Base-by-base conservation (phyloP, 1,140 invertebrate genomes). In the Phthorimaea operculella region DNA sequence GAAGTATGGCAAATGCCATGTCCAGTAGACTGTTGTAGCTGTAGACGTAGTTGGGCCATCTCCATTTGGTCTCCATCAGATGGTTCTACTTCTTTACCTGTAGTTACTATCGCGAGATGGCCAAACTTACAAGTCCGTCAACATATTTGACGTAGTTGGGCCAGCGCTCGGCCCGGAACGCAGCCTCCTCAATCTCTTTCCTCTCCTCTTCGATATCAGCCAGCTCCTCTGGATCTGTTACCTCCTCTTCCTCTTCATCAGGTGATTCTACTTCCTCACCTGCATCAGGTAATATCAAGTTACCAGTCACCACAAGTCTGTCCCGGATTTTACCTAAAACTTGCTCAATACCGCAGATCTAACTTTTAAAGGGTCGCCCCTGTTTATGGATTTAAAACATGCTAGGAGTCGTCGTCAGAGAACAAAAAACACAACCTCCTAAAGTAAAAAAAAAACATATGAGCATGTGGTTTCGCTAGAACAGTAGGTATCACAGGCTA, bases 121-220 rank as follows among this genome's bases (percentile, higher is more conserved):
- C 21, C 2, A 28, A 28, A 28, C 66, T 68, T 63, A 84, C 81
- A 50, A 84, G 60, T 12, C 68, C 71, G 64, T 86, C 85, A 9
- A 86, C 72, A 53, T 86, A 86, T 70, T 74, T 57, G 4, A 86
- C 79, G 51, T 86, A 86, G 17, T 75, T 78, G 0, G 82, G 79
- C 85, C 85, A 86, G 2, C 83, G 74, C 28, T 64, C 72, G 12
- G 63, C 62, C 33, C 80, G 73, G 33, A 85, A 85, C 8, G 70
- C 75, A 36, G 76, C 73, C 49, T 75, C 72, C 47, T 83, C 79
- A 62, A 76, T 63, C 44, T 85, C 79, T 11, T 55, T 53, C 16
- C 61, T 62, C 50, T 85, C 81, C 33, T 67, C 78, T 54, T 80
- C 75, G 5, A 85, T 85, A 53, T 85, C 81, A n/a, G 81, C 81